A percentile compares a stretch with the other conserved stretches of the same genome.
Evolutionary conservation across 2,888 invertebrate genomes (phyloP).

Genomic region (Synergus laeviventris): DNA sequence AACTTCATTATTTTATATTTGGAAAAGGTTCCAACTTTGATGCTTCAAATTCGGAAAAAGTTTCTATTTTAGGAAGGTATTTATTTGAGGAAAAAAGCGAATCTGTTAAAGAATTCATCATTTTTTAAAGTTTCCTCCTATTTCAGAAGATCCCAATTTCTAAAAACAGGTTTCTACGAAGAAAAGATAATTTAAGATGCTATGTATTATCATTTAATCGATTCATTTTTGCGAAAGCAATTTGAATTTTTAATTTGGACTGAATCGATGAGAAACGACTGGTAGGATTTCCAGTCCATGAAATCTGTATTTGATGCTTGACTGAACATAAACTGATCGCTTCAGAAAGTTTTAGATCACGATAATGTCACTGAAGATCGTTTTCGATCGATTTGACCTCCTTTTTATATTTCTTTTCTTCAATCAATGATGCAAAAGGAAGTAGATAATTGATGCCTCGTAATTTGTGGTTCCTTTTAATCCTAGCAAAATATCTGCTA

Average conservation of each 20-base stretch:
- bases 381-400: constrained; percentile 11
- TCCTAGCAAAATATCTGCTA: neutral
- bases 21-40: neutral
- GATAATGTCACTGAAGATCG: constrained; percentile 18
- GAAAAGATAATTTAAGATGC: too few relatives aligned
- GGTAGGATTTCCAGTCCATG: neutral
- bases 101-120: neutral
- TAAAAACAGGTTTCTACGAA: too few relatives aligned
- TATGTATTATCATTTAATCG: neutral
- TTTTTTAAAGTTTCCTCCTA: neutral
- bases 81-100: neutral
- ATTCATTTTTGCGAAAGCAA: neutral
- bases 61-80: neutral
- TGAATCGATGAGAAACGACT: neutral
- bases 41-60: neutral
- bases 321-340: constrained; percentile 8
- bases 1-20: neutral
- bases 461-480: neutral
- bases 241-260: neutral
- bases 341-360: constrained; percentile 10
- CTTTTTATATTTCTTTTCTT: neutral
- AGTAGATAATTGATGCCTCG: neutral
- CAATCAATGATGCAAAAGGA: neutral
- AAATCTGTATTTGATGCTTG: neutral
- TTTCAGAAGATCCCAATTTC: neutral